Conservation (phyloP, 2,888 invertebrate species). For the Ectemnius lituratus region DNA sequence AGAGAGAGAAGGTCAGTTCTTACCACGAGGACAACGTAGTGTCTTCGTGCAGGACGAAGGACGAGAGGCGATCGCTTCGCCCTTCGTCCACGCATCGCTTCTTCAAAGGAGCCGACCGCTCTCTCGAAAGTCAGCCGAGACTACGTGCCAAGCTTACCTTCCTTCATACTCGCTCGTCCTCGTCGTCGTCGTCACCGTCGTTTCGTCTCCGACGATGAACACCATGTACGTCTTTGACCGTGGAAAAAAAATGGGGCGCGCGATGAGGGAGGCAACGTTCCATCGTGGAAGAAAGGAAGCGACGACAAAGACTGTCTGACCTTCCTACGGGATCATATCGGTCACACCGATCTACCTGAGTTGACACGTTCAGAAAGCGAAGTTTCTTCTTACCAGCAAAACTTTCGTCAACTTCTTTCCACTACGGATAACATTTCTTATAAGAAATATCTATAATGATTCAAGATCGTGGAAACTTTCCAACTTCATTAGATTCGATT, state of each 20-base stretch:
- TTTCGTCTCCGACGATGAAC: slow-evolving; percentile 18
- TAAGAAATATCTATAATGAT: too few relatives aligned
- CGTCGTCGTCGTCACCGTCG: slow-evolving; percentile 9
- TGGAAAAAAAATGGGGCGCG: slow-evolving; percentile 24
- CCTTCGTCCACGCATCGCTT: slow-evolving; percentile 59
- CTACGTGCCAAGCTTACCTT: slow-evolving; percentile 59
- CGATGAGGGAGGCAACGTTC: background rate
- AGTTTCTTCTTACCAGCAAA: slow-evolving; percentile 24
- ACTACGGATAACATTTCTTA: too few relatives aligned
- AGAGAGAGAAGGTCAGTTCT: too few relatives aligned
- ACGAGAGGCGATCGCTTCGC: slow-evolving; percentile 51
- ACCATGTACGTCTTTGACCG: background rate
- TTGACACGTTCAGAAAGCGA: slow-evolving; percentile 59
- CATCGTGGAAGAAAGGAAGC: background rate
- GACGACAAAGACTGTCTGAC: slow-evolving; percentile 49
- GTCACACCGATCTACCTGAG: slow-evolving; percentile 67
- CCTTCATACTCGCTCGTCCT: slow-evolving; percentile 5
- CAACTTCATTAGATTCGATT: too few relatives aligned
- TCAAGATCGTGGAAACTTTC: too few relatives aligned
- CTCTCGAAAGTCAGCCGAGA: slow-evolving; percentile 53
- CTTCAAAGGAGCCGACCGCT: slow-evolving; percentile 62
- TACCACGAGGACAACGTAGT: background rate
- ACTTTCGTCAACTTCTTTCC: slow-evolving; percentile 26
- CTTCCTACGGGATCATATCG: slow-evolving; percentile 62
- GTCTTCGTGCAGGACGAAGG: slow-evolving; percentile 3